Conservation (phyloP, 2,888 invertebrate species). For the Hoplodrina blanda region DNA sequence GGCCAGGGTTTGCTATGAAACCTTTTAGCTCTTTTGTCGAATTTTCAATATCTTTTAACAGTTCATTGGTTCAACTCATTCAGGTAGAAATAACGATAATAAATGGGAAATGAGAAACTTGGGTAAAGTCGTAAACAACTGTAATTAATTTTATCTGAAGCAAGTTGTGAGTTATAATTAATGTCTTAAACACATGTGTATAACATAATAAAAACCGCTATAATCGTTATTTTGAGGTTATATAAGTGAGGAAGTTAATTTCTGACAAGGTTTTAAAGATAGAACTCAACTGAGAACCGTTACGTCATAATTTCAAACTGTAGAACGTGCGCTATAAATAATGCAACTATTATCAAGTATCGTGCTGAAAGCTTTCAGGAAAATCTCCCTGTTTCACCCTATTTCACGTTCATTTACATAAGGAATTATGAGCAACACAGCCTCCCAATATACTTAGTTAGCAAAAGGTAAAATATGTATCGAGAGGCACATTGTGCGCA, state of each 20-base stretch:
- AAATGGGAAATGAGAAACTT: slow-evolving; percentile 43
- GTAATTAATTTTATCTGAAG: slow-evolving; percentile 30
- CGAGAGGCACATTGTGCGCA: slow-evolving; percentile 29
- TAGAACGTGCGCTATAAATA: neutral
- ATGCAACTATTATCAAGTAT: slow-evolving; percentile 4
- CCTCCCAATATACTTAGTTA: slow-evolving; percentile 16
- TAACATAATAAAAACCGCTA: neutral
- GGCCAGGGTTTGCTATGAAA: slow-evolving; percentile 11
- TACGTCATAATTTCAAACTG: neutral
- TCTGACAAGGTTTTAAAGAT: neutral
- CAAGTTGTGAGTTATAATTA: slow-evolving; percentile 24
- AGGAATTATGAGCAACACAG: slow-evolving; percentile 32
- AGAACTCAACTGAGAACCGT: neutral
- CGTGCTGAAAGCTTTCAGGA: slow-evolving; percentile 5
- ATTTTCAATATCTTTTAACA: slow-evolving; percentile 25
- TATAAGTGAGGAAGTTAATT: neutral
- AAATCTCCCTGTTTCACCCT: neutral
- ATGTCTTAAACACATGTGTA: slow-evolving; percentile 14
- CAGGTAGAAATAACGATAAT: slow-evolving; percentile 39
- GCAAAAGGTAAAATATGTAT: slow-evolving; percentile 22
- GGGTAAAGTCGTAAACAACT: slow-evolving; percentile 36
- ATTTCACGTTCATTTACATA: slow-evolving; percentile 16
- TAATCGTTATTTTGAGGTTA: neutral
- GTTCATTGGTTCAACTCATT: slow-evolving; percentile 42
- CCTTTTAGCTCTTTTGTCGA: slow-evolving; percentile 5